Evolutionary conservation across 1,140 invertebrate genomes (phyloP).

Genomic region (Monomorium pharaonis): DNA sequence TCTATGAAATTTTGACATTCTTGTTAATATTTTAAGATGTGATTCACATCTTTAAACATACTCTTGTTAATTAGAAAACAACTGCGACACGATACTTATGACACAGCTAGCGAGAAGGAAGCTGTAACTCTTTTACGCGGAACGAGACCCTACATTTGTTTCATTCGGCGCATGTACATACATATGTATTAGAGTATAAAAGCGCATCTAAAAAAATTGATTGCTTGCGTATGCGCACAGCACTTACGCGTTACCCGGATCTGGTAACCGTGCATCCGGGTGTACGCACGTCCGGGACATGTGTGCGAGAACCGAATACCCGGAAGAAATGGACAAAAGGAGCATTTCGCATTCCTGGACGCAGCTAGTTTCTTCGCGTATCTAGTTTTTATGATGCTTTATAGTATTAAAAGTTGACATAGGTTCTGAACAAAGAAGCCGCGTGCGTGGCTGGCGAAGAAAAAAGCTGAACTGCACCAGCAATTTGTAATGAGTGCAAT

Average conservation of each 20-base stretch:
- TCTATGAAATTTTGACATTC: no score
- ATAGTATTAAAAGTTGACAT: background rate
- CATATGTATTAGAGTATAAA: background rate
- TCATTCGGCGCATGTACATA: background rate
- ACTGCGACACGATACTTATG: background rate
- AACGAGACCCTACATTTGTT: background rate
- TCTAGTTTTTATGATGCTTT: background rate
- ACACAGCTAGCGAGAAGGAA: background rate
- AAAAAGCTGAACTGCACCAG: background rate
- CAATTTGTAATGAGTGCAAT: background rate
- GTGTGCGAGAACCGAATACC: background rate
- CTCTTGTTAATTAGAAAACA: background rate
- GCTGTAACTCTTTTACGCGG: background rate
- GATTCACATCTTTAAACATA: background rate
- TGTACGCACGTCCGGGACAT: background rate
- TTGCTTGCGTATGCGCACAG: background rate
- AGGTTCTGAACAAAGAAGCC: background rate
- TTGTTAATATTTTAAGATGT: no score
- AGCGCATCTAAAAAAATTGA: background rate
- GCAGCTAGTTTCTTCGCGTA: background rate
- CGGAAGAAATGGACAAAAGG: background rate
- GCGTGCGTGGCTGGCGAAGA: background rate
- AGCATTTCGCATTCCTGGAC: background rate
- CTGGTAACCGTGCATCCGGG: background rate
- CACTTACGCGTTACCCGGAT: conserved; percentile 17